phyloP scores from a whole-genome alignment of 2,797 vertebrate species.

The Anabas testudineus region DNA sequence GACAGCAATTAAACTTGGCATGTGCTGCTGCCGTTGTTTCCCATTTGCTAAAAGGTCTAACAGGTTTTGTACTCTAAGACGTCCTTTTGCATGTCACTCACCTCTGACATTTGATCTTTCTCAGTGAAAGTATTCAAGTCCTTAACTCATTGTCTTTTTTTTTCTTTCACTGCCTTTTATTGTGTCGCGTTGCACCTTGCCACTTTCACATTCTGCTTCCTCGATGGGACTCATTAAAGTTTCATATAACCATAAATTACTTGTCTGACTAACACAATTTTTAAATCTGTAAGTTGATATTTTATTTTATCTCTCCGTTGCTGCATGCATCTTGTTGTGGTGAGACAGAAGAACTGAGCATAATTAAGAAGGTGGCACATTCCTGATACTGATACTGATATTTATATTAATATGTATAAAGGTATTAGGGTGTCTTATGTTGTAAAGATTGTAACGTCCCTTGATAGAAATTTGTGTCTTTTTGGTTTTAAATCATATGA shows the following conservation, averaged over 20 bases:
- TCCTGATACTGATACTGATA: neutral
- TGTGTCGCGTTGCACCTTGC: slow-evolving; percentile 1
- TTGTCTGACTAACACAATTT: too few relatives aligned
- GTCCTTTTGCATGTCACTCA: neutral
- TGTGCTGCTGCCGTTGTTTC: neutral
- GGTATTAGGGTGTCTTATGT: too few relatives aligned
- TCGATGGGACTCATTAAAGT: slow-evolving; percentile 37
- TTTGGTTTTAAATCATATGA: too few relatives aligned
- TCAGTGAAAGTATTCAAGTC: neutral
- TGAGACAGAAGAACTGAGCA: neutral
- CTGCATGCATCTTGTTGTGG: neutral
- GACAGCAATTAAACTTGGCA: slow-evolving; percentile 5
- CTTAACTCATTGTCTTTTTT: neutral
- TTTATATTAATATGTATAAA: neutral
- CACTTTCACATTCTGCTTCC: neutral
- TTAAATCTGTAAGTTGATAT: too few relatives aligned
- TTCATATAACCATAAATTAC: neutral
- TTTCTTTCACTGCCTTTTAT: neutral
- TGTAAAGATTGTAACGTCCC: too few relatives aligned
- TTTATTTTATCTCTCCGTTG: slow-evolving; percentile 7
- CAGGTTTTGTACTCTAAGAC: neutral
- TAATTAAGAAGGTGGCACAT: neutral
- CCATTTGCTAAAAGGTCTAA: neutral
- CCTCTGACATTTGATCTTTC: neutral
- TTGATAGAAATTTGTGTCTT: too few relatives aligned